Evolutionary conservation across 2,888 invertebrate genomes (phyloP), one percentile per base, ranked within the genome.

Genomic region (Volucella inanis): DNA sequence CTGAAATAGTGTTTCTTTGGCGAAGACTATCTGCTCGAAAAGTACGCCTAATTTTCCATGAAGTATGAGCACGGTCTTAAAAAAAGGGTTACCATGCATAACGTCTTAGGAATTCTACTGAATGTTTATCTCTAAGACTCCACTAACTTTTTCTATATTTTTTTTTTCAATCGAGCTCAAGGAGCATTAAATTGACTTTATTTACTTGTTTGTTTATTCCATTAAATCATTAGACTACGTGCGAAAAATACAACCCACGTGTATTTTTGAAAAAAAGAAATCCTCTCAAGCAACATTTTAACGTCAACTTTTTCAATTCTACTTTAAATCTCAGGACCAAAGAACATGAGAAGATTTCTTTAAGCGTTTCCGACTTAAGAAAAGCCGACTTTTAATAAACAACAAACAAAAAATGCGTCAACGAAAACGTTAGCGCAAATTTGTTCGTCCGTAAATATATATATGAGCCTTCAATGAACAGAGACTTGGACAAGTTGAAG

Each of bases 391-490:
- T 59, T 59, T 6, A 18, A 15, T 43, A 59, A 59, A 59, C 59
- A 59, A 43, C 59, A 9, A 41, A 18, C 11, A 59, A 43, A 18
- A 12, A 45, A 49, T 49, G 14, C 14, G 14, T 4, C 14, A 49
- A 9, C 10, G 12, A 45, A 8, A 10, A 62, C 4, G 47, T 18
- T 4, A 49, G 31, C 49, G 39, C 49, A 50, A 64, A 49, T 64
- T 15, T 62, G 10, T 43, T 11, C 50, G 41, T 31, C 50, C 41
- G 62, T 57, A 65, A 65, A 75, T 75, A 75, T 75, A 49, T 65
- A 57, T 75, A 57, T 4, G n/a, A 41, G 41, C 65, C 49, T 52
- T 54, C 52, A 64, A 47, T 18, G 43, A 67, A 72, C 49, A 38
- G 49, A 31, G 39, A 62, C 61, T 43, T n/a, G 54, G 62, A 64